A percentile compares a stretch with the other conserved stretches of the same genome.
These are phyloP conservation scores for Dryobota labecula DNA, from an alignment of 2,888 invertebrate genomes.

Conservation along the genomic window DNA sequence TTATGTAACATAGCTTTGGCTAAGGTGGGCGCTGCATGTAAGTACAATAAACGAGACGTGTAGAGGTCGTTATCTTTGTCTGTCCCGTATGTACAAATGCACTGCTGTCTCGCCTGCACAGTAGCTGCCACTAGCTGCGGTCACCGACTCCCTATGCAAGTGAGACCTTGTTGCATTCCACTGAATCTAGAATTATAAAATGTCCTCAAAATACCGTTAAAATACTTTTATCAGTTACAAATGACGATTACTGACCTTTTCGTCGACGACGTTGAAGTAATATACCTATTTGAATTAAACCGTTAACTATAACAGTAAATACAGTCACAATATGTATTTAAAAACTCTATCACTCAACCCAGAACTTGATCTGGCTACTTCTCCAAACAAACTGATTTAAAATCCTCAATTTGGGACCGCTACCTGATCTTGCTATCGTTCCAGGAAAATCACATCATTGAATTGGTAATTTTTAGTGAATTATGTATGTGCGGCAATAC, in stretches of 20 bases:
- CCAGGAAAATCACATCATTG: constrained; percentile 59
- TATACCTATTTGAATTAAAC: not conserved
- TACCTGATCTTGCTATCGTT: constrained; percentile 41
- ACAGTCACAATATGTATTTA: not conserved
- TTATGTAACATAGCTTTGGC: not conserved
- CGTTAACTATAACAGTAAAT: not conserved
- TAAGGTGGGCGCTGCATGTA: not conserved
- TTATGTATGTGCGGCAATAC: constrained; percentile 71
- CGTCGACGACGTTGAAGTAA: not conserved
- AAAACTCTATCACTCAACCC: not conserved
- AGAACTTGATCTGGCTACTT: constrained; percentile 44
- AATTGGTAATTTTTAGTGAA: constrained; percentile 76
- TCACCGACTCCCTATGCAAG: not conserved
- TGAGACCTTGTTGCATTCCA: not conserved
- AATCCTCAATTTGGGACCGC: constrained; percentile 46
- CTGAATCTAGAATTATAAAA: not conserved
- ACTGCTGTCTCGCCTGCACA: not conserved
- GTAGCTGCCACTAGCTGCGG: not conserved
- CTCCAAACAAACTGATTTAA: constrained; percentile 69
- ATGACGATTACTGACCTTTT: constrained; percentile 34
- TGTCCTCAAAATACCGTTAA: not conserved
- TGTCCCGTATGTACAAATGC: not conserved
- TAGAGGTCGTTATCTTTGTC: constrained; percentile 4
- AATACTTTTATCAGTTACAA: not conserved
- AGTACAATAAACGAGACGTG: not conserved